Evolutionary conservation across 2,888 invertebrate genomes (phyloP).

Genomic region (Chesias legatella): DNA sequence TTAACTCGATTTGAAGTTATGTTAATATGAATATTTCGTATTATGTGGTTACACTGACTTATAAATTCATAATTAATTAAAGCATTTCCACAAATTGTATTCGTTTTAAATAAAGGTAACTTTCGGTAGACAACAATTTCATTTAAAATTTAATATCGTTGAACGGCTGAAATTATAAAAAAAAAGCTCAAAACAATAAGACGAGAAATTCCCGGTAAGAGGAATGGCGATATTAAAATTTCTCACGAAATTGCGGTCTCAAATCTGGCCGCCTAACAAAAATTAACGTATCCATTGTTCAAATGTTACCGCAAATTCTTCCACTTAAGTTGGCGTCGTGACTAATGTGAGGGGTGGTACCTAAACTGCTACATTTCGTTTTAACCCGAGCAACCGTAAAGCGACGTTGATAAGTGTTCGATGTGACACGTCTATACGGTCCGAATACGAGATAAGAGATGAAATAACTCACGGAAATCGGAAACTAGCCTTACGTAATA

Average conservation of each 20-base stretch:
- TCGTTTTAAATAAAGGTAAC: background rate
- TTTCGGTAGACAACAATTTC: background rate
- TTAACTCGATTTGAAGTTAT: no score
- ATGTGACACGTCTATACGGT: conserved; percentile 56
- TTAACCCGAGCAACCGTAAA: conserved; percentile 56
- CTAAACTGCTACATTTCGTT: conserved; percentile 56
- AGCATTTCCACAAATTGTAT: no score
- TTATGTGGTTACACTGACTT: no score
- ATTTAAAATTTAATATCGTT: conserved; percentile 6
- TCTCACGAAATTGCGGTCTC: conserved; percentile 10
- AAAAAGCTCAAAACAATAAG: conserved; percentile 9
- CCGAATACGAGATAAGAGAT: conserved; percentile 51
- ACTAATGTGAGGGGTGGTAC: conserved; percentile 54
- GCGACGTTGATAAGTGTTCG: conserved; percentile 64
- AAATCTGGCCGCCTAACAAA: conserved; percentile 26
- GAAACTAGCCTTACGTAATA: conserved; percentile 31
- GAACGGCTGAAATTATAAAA: conserved; percentile 6
- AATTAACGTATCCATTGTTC: conserved; percentile 52
- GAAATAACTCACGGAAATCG: conserved; percentile 47
- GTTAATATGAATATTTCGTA: no score
- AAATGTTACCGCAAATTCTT: conserved; percentile 57
- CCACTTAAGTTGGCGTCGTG: conserved; percentile 55
- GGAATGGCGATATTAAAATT: conserved; percentile 18
- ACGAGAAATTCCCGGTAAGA: conserved; percentile 4
- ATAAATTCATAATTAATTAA: no score